phyloP scores from a whole-genome alignment of 2,113 vertebrate genomes.

The Austrofundulus limnaeus region DNA sequence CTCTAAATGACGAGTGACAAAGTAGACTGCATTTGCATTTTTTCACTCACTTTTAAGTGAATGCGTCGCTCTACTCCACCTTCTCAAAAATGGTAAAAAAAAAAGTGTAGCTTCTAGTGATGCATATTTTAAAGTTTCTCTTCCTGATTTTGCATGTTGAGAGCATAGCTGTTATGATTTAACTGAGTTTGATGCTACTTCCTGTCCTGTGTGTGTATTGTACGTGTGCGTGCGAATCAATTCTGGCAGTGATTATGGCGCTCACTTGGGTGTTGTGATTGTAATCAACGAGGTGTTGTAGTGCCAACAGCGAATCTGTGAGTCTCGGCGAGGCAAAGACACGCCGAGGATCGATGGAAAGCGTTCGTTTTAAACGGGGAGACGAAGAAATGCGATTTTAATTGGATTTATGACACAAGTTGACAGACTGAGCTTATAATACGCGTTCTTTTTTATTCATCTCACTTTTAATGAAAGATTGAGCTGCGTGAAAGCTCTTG shows the following conservation, averaged over 20 bases:
- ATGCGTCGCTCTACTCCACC: conserved; percentile 45
- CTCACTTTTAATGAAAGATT: conserved; percentile 17
- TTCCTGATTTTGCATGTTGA: conserved; percentile 44
- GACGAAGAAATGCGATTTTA: conserved; percentile 44
- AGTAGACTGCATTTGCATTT: conserved; percentile 67
- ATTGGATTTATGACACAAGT: conserved; percentile 21
- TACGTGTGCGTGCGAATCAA: conserved; percentile 3
- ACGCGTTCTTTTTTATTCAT: conserved; percentile 25
- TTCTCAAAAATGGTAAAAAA: conserved; percentile 42
- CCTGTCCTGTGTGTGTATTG: conserved; percentile 21
- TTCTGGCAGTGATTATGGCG: conserved; percentile 25
- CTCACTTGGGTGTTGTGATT: conserved; percentile 54
- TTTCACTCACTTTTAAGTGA: conserved; percentile 57
- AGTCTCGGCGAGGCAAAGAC: conserved; percentile 28
- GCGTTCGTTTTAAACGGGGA: conserved; percentile 8
- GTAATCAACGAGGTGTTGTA: conserved; percentile 50
- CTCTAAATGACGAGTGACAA: conserved; percentile 59
- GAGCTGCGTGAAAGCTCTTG: conserved; percentile 7
- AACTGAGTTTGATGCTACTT: conserved; percentile 22
- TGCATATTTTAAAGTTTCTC: conserved; percentile 52
- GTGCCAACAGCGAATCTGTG: conserved; percentile 48
- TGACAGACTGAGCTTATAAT: conserved; percentile 37
- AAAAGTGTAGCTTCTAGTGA: conserved; percentile 43
- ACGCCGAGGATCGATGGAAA: conserved; percentile 18
- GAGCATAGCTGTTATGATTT: conserved; percentile 43